Percentiles rank a stretch among this genome's conserved stretches.
phyloP scores from a whole-genome alignment of 2,888 invertebrate genomes.

The Patella depressa region DNA sequence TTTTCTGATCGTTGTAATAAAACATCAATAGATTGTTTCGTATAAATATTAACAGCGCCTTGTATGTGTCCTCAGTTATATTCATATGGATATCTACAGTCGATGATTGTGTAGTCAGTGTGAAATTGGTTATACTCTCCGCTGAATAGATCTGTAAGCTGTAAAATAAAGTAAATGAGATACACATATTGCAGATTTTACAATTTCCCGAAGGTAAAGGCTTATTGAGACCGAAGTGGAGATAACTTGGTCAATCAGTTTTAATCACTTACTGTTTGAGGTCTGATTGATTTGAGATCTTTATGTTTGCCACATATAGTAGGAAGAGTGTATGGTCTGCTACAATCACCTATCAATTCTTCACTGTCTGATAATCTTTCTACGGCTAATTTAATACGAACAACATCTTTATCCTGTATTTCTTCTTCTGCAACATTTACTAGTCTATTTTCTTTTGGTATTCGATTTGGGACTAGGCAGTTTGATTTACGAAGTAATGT shows the following conservation, averaged over 20 bases:
- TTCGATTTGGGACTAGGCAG: neutral
- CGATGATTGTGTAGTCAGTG: constrained; percentile 82
- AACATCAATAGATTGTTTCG: constrained; percentile 79
- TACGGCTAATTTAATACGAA: neutral
- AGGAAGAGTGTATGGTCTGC: neutral
- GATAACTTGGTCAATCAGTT: too few species aligned
- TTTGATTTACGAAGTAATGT: neutral
- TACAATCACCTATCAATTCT: constrained; percentile 8
- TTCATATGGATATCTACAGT: constrained; percentile 76
- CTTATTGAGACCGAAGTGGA: too few species aligned
- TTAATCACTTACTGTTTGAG: neutral
- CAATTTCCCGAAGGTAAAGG: neutral
- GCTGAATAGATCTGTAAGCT: constrained; percentile 74
- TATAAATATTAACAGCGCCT: constrained; percentile 83
- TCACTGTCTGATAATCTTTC: constrained; percentile 2
- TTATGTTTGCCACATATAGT: constrained; percentile 8
- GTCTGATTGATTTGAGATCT: neutral
- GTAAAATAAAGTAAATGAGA: neutral
- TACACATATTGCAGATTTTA: neutral
- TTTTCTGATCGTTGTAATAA: constrained; percentile 17
- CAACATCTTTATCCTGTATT: neutral
- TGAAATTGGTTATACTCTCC: constrained; percentile 80
- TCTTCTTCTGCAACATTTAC: neutral
- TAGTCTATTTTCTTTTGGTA: neutral
- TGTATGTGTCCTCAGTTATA: constrained; percentile 77